phyloP scores from a whole-genome alignment of 2,797 vertebrate species.

The Myripristis jacobus region DNA sequence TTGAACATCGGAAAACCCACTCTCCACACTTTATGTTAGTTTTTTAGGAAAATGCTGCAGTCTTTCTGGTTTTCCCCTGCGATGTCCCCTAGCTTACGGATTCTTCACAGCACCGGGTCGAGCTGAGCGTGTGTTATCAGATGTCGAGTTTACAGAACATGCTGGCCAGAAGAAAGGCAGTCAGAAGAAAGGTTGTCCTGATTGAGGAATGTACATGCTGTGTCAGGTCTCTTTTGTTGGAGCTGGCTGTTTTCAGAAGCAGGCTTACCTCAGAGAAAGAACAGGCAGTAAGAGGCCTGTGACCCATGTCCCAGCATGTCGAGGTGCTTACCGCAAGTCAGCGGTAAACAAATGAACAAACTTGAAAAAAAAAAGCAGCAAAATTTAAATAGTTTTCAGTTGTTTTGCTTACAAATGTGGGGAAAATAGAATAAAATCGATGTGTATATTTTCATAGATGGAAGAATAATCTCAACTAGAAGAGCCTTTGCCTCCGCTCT shows the following conservation, averaged over 20 bases:
- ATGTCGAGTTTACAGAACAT: slow-evolving; percentile 43
- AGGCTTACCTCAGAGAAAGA: slow-evolving; percentile 16
- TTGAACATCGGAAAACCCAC: slow-evolving; percentile 32
- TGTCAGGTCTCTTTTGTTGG: slow-evolving; percentile 25
- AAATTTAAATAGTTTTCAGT: background rate
- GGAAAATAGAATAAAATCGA: background rate
- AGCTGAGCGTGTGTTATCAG: slow-evolving; percentile 50
- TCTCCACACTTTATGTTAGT: slow-evolving; percentile 32
- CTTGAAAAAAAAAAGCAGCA: slow-evolving; percentile 3
- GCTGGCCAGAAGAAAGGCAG: slow-evolving; percentile 38
- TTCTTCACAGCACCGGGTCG: background rate
- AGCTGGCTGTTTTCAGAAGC: slow-evolving; percentile 33
- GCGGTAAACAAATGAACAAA: slow-evolving; percentile 26
- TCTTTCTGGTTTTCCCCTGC: background rate
- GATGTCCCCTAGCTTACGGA: slow-evolving; percentile 2
- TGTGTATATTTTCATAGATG: background rate
- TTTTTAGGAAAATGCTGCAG: slow-evolving; percentile 8
- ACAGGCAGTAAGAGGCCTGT: slow-evolving; percentile 25
- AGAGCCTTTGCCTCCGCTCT: background rate
- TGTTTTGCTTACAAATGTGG: background rate
- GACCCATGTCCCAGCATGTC: slow-evolving; percentile 65
- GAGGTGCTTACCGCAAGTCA: slow-evolving; percentile 28
- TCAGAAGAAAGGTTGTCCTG: slow-evolving; percentile 56
- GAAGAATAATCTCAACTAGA: background rate
- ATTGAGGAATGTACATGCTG: slow-evolving; percentile 66